These are phyloP conservation scores for Pampusana beccarii DNA, from an alignment of 2,113 vertebrate genomes.

Conservation along the genomic window DNA sequence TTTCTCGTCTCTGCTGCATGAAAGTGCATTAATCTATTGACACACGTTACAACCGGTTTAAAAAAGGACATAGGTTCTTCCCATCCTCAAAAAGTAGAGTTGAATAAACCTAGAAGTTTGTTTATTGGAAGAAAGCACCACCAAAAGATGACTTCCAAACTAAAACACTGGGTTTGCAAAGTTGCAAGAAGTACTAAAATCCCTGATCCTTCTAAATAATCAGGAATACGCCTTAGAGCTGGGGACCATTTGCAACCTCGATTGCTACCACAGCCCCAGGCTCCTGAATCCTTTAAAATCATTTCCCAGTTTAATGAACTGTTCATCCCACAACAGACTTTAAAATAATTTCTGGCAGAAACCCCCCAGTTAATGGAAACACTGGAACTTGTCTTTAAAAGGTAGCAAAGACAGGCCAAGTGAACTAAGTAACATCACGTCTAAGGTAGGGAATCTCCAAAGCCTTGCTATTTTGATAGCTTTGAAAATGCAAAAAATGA, in stretches of 20 bases:
- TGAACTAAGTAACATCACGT: not conserved
- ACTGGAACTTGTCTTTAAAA: not conserved
- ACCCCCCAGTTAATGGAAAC: not conserved
- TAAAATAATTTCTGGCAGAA: not conserved
- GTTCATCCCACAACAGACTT: not conserved
- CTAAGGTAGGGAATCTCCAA: not conserved
- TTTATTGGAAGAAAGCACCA: not conserved
- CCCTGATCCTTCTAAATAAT: not conserved
- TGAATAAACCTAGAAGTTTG: not conserved
- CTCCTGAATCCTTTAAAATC: not conserved
- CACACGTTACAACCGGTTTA: not conserved
- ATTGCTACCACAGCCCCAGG: not conserved
- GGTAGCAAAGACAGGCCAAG: not conserved
- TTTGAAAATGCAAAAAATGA: not conserved
- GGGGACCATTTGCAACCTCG: not conserved
- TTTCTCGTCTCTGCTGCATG: not conserved
- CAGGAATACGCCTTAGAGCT: not conserved
- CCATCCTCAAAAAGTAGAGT: not conserved
- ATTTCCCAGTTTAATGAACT: not conserved
- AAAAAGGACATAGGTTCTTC: not conserved
- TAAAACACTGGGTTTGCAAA: not conserved
- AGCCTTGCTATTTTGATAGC: not conserved
- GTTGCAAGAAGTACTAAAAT: not conserved
- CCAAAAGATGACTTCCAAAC: not conserved
- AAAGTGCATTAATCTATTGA: not conserved